Conservation (phyloP, 2,888 invertebrate genomes). For the Trissoscelio sp. region DNA sequence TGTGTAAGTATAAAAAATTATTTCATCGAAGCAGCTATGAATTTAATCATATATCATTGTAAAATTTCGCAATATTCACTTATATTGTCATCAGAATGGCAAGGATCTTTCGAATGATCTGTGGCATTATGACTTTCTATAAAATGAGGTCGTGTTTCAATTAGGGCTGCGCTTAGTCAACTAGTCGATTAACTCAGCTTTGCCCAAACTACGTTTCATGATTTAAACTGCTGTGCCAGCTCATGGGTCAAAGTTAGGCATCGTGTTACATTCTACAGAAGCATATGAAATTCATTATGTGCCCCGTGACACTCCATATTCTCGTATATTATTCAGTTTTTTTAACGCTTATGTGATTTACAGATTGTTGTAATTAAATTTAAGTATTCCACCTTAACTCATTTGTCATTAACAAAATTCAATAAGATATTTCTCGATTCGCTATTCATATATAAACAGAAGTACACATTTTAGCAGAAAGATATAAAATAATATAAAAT, state of each 20-base stretch:
- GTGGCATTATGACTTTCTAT: slow-evolving; percentile 64
- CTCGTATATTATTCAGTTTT: slow-evolving; percentile 18
- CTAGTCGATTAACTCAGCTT: slow-evolving; percentile 68
- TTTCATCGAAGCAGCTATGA: slow-evolving; percentile 3
- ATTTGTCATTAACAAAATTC: slow-evolving; percentile 5
- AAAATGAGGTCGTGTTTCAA: slow-evolving; percentile 68
- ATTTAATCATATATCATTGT: slow-evolving; percentile 42
- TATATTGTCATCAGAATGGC: slow-evolving; percentile 52
- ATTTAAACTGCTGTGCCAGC: slow-evolving; percentile 68
- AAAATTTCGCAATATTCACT: slow-evolving; percentile 52
- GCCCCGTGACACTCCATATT: slow-evolving; percentile 25
- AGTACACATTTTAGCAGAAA: too few relatives aligned
- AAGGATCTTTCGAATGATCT: slow-evolving; percentile 64
- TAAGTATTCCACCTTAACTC: slow-evolving; percentile 1
- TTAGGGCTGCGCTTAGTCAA: slow-evolving; percentile 68
- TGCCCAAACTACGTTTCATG: slow-evolving; percentile 68
- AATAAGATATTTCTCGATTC: not conserved
- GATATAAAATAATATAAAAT: too few relatives aligned
- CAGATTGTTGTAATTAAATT: slow-evolving; percentile 6
- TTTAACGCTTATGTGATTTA: slow-evolving; percentile 25
- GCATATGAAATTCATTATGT: slow-evolving; percentile 61
- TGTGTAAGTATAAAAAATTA: slow-evolving; percentile 5
- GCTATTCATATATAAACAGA: not conserved
- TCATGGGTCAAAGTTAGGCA: slow-evolving; percentile 62
- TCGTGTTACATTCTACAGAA: slow-evolving; percentile 60